Conservation (phyloP, 2,113 vertebrate species). For the Mobula birostris region DNA sequence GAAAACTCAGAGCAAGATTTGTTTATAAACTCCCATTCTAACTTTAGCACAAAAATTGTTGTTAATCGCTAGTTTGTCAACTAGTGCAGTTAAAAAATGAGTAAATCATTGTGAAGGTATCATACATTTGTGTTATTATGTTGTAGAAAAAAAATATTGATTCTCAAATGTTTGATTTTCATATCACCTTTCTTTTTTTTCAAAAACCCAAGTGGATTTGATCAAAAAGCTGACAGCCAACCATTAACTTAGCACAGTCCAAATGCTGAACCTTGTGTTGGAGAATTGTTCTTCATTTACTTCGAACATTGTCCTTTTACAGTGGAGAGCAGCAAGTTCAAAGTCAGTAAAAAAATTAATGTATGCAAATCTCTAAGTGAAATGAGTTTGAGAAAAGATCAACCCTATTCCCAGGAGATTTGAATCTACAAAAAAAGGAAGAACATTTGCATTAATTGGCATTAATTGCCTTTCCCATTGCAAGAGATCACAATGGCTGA, state of each 20-base stretch:
- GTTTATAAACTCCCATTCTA: too few relatives aligned
- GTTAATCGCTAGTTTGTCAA: too few relatives aligned
- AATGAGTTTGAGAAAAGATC: background rate
- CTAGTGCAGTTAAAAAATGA: too few relatives aligned
- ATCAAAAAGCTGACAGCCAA: background rate
- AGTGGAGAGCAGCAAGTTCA: background rate
- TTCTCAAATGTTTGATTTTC: background rate
- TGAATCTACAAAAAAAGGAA: background rate
- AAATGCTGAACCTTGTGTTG: background rate
- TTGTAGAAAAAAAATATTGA: background rate
- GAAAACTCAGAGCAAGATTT: too few relatives aligned
- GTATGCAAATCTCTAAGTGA: background rate
- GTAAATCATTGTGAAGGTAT: background rate
- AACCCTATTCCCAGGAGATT: background rate
- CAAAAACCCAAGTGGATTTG: background rate
- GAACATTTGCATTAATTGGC: background rate
- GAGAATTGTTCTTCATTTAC: background rate
- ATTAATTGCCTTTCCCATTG: background rate
- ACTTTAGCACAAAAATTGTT: too few relatives aligned
- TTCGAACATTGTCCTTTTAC: background rate
- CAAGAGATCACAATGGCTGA: background rate
- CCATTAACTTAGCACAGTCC: background rate
- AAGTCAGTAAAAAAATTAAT: background rate
- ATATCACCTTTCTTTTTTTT: background rate
- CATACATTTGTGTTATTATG: background rate